Evolutionary conservation across 2,888 invertebrate genomes (phyloP), one percentile per base, ranked within the genome.

Genomic region (Dendrolimus pini): DNA sequence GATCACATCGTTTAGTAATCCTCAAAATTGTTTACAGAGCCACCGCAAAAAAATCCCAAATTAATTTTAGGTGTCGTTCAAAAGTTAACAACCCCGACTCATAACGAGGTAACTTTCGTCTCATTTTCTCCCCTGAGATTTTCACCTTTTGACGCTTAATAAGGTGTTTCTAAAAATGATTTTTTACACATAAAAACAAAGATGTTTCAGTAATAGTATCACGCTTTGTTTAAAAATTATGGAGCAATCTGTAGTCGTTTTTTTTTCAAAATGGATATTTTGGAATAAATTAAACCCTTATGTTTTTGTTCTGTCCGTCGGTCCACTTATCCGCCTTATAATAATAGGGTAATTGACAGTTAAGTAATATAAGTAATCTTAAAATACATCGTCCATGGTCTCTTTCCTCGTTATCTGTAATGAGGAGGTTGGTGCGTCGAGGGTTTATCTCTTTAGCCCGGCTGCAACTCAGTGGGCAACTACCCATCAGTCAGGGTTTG

Each of bases 11-110:
- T 47, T 47, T 47, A 12, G 12, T 47, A 9, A 47, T 47, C 8
- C 9, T 60, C 54, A 60, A 58, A 54, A 61, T 61, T 60, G 60
- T 58, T 61, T 57, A 59, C 59, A 57, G 60, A 12, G 47, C 9
- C 12, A 3, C 47, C 47, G 47, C 12, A 47, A 47, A 12, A 42
- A 47, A 47, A 47, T 47, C 56, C 57, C 60, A 59, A 62, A 62
- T 62, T 62, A 59, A 62, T 62, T 10, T 62, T 59, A 58, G 56
- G 55, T 58, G 58, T 54, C 58, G 53, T 57, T 9, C 9, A 47
- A 47, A 47, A 47, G 47, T 1, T 47, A 47, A 30, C 30, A 30
- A 47, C 47, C 47, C 47, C 47, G 47, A 47, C 8, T 12, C 12
- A 10, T 12, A 47, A 47, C 47, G 47, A 47, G 47, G 12, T 47